A percentile compares a stretch with the other conserved stretches of the same genome.
Conservation (phyloP, 2,113 vertebrate species). For the Corapipo altera region DNA sequence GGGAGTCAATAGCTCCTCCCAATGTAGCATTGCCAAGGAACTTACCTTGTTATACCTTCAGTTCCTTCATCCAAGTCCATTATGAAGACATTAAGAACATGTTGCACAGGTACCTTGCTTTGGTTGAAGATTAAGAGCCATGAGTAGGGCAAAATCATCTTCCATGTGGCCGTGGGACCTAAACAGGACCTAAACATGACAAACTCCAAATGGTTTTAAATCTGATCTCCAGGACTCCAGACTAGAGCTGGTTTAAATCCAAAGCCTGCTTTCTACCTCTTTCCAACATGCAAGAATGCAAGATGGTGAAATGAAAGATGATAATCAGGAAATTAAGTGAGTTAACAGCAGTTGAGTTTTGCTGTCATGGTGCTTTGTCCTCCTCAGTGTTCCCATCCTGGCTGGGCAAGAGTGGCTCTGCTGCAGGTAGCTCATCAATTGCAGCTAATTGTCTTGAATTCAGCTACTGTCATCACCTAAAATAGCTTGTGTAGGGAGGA, state of each 20-base stretch:
- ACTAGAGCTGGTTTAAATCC: background rate
- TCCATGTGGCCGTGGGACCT: background rate
- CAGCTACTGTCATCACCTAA: background rate
- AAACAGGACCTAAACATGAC: background rate
- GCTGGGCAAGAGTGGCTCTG: background rate
- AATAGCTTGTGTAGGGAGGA: background rate
- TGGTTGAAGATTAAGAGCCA: background rate
- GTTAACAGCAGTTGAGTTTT: background rate
- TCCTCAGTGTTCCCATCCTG: accelerated
- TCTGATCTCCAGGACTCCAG: background rate
- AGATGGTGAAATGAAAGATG: background rate
- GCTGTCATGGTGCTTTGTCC: background rate
- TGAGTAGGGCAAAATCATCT: background rate
- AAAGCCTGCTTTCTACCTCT: background rate
- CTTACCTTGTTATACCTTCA: background rate
- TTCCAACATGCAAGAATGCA: background rate
- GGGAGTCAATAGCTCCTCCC: background rate
- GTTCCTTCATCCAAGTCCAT: background rate
- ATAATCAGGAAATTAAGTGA: background rate
- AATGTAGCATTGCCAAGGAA: background rate
- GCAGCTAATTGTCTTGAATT: background rate
- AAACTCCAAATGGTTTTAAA: background rate
- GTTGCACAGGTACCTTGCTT: background rate
- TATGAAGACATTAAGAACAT: background rate
- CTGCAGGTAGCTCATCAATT: background rate